Percentiles rank a stretch among this genome's conserved stretches.
Conservation (phyloP, 2,113 vertebrate species). For the Amblyornis subalaris region DNA sequence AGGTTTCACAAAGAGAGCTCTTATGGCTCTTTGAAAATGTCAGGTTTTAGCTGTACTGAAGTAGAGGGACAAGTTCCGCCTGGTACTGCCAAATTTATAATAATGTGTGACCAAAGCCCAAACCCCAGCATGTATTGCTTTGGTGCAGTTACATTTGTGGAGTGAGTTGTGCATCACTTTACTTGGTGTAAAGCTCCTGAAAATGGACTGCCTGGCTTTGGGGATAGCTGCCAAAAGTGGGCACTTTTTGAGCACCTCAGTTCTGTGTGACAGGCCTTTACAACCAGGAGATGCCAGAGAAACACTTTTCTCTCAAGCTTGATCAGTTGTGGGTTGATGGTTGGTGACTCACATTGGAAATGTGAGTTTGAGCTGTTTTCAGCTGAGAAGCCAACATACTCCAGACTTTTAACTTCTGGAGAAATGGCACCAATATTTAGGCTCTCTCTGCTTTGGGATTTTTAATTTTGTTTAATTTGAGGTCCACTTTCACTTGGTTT, state of each 20-base stretch:
- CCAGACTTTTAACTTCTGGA: background rate
- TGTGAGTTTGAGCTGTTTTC: background rate
- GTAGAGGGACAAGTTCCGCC: background rate
- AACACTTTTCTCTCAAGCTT: background rate
- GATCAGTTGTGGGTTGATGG: background rate
- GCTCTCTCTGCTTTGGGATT: background rate
- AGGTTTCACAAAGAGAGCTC: background rate
- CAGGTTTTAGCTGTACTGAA: background rate
- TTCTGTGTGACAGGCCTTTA: background rate
- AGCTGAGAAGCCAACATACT: background rate
- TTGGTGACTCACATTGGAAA: background rate
- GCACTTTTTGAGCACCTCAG: background rate
- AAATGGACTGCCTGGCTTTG: background rate
- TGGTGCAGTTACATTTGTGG: accelerated
- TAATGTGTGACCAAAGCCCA: background rate
- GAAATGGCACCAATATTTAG: background rate
- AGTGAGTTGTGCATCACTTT: background rate
- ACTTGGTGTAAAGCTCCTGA: background rate
- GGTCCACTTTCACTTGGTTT: background rate
- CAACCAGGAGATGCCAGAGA: background rate
- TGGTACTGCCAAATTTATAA: background rate
- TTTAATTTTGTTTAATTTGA: background rate
- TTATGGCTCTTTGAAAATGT: background rate
- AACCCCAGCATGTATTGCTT: background rate
- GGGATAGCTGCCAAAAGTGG: accelerated